Base-by-base conservation (phyloP, 1,140 invertebrate species). In the Brachionus paranguensis region DNA sequence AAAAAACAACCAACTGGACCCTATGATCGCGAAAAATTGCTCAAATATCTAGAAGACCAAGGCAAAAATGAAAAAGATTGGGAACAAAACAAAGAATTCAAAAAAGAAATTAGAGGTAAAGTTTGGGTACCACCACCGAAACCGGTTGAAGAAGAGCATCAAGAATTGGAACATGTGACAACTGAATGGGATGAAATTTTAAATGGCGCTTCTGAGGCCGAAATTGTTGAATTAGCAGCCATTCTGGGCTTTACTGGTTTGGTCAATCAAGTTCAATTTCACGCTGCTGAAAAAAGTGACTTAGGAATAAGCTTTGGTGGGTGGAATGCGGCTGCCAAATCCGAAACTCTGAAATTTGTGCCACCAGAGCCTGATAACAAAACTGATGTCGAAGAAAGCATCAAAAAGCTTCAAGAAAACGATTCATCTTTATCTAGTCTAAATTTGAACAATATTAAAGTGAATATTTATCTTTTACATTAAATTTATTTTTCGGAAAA, bases 231-330 rank as follows among this genome's bases (percentile, higher is more conserved):
- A 92, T 92, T 99, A 87, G 97, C 97, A 87, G 96, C 96, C 91
- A 97, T 98, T 90, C 92, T 99, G 85, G 97, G 97, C 86, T 97
- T 99, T 91, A 97, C 99, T 90, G 98, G 96, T 74, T 98, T 99
- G 95, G 95, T 99, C 93, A 99, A 98, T 90, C 97, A 99, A 92
- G 96, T 98, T 89, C 97, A 99, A 90, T 99, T 98, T 90, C 96
- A 99, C 90, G 96, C 96, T 76, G 97, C 96, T 53, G 47, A 65
- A 14, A 84, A 78, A 70, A 45, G 14, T 43, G 78, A 81, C 20
- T 10, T 11, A 8, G 43, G 12, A 53, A n/a, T 64, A 12, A 53
- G 10, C 43, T 72, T 20, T 24, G 55, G 72, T 65, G 84, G 74
- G 5, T 84, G 84, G 84, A 84, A 78, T 37, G 74, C 95, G 86